Conservation (phyloP, 2,797 vertebrate genomes). For the Eulemur mongoz region DNA sequence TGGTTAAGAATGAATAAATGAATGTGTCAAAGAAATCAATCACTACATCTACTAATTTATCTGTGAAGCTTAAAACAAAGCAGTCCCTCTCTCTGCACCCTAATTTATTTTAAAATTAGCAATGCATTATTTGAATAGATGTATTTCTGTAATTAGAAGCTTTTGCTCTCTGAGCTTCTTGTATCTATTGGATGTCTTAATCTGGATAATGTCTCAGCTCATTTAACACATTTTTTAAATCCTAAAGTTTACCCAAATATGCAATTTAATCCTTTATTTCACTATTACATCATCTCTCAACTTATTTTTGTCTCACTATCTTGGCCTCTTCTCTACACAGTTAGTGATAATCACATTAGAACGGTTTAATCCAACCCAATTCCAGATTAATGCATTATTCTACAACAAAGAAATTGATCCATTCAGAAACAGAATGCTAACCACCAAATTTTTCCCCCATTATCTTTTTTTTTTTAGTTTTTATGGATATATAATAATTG, state of each 20-base stretch:
- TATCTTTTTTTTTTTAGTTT: neutral
- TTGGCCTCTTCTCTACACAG: neutral
- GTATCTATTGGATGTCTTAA: neutral
- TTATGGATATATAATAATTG: neutral
- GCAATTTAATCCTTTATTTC: neutral
- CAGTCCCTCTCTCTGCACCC: neutral
- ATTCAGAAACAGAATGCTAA: neutral
- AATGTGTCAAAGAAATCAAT: neutral
- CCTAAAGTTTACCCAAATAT: conserved; percentile 1
- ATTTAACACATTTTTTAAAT: neutral
- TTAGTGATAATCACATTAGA: neutral
- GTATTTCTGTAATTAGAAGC: neutral
- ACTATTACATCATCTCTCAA: neutral
- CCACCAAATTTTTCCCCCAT: neutral
- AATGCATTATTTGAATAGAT: neutral
- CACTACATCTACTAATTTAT: neutral
- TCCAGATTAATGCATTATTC: neutral
- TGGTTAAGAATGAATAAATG: neutral
- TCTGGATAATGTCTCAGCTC: neutral
- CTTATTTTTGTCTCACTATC: conserved; percentile 10
- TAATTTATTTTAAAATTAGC: conserved; percentile 13
- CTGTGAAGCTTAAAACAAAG: neutral
- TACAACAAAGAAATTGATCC: neutral
- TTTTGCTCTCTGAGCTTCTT: neutral
- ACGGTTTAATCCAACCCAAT: conserved; percentile 25